Base-by-base conservation (phyloP, 2,888 invertebrate genomes). In the Parasteatoda lunata region DNA sequence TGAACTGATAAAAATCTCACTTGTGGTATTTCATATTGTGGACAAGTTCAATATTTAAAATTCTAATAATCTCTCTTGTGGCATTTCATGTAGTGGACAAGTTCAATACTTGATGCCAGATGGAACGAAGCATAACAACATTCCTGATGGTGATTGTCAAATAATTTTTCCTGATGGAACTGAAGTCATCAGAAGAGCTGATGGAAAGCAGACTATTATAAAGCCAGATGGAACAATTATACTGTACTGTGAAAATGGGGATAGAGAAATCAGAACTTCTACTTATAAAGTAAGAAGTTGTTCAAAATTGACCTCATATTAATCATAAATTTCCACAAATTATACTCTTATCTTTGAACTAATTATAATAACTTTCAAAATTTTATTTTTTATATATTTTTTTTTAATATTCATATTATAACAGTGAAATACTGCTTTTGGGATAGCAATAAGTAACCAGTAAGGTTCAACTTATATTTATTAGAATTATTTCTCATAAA, bases 251-350 rank as follows among this genome's bases (percentile, higher is more conserved):
- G 94, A 95, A 0, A 97, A 97, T 92, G 98, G 98, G 0, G 97
- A 98, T 92, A 94, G 95, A 89, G 98, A 98, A 93, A 94, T 97
- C 54, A 97, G 97, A 91, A 96, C 96, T 0, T 93, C 94, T 83
- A 94, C 95, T 69, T 96, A 95, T 91, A 97, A 96, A 94, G 96
- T 96, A 91, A 79, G 85, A 49, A 15, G 15, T 54, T 48, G n/a
- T 54, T 48, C 4, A 8, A 13, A 13, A 13, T 59, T 59, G n/a
- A 54, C 9, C 8, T 13, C 9, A 59, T 59, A 59, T 59, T 5
- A 7, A 7, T 59, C n/a, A 7, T 13, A 59, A 13, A 59, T n/a
- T 59, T 59, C n/a, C 3, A 4, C 9, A 59, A 3, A 59, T 4
- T 0, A 59, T 59, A 59, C 5, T 3, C n/a, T 59, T 59, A n/a